A percentile compares a stretch with the other conserved stretches of the same genome.
Conservation (phyloP, 2,113 vertebrate genomes). For the Scolopax mira region DNA sequence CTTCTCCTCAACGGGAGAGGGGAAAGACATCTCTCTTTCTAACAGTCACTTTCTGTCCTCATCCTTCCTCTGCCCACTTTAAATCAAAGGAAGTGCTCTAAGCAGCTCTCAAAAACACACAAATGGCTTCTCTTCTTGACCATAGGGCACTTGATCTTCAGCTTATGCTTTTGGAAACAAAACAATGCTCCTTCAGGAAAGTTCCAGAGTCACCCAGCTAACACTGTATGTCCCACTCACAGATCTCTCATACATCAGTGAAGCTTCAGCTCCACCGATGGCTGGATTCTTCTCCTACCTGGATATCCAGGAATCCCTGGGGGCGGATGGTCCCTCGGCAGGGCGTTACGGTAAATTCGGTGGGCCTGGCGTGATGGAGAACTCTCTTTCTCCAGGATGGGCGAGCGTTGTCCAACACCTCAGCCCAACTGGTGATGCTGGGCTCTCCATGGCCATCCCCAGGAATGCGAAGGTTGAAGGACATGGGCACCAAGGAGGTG, state of each 20-base stretch:
- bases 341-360: conserved; percentile 81
- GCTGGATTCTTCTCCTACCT: conserved; percentile 62
- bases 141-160: neutral
- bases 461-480: conserved; percentile 79
- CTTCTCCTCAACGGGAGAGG: neutral
- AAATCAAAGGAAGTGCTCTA: neutral
- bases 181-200: neutral
- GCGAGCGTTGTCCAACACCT: conserved; percentile 1
- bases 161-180: neutral
- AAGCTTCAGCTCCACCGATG: rapidly evolving
- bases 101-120: neutral
- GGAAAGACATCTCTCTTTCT: neutral
- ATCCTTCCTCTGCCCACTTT: neutral
- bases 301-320: conserved; percentile 67
- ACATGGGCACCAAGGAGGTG: conserved; percentile 81
- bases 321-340: conserved; percentile 67
- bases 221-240: neutral
- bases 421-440: conserved; percentile 63
- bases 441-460: conserved; percentile 74
- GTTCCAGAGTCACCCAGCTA: neutral
- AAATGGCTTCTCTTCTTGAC: neutral
- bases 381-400: conserved; percentile 41
- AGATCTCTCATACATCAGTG: neutral
- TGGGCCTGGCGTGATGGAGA: conserved; percentile 19
- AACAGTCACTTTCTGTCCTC: neutral